Base-by-base conservation (phyloP, 2,888 invertebrate genomes). In the Apodemia duryi region DNA sequence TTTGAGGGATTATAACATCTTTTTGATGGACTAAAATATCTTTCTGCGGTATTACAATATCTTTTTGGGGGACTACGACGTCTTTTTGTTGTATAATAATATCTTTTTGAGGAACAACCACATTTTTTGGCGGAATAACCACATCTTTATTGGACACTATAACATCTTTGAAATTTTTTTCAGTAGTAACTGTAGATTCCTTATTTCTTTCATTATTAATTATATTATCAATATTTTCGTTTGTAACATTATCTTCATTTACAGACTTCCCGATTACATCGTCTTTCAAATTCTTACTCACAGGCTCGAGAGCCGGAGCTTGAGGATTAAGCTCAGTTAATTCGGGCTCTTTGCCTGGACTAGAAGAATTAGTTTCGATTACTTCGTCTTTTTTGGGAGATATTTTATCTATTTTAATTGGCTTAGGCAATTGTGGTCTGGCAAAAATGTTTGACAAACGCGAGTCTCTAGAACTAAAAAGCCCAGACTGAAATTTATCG, bases 311-410 rank as follows among this genome's bases (percentile, higher is more conserved):
- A 32, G 13, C 32, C 32, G 61, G 28, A 51, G 38, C 10, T 49
- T 49, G 35, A 21, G 21, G 5, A 5, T 38, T 65, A 13, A 64
- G 62, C 49, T 71, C 70, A 6, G 65, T 46, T 51, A 38, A 9
- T 67, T 75, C 72, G 28, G 68, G 49, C 65, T 82, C 78, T 97
- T 68, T 97, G 95, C 85, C 97, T 96, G 86, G 97, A 97, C 73
- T 97, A 95, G 76, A 93, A 93, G 75, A 93, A 97, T 78, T 79
- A 38, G 68, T 61, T 28, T 83, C 81, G 66, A 82, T 82, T 65
- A 66, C 60, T 38, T 65, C 62, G 32, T 86, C 88, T 76, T 88
- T 88, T 72, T 81, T 86, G 9, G 88, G 90, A n/a, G 89, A 87
- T 46, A 70, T 71, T 77, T 87, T 90, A 35, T 90, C 91, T 49